Base-by-base conservation (phyloP, 2,888 invertebrate genomes). In the Tricholauxania praeusta region DNA sequence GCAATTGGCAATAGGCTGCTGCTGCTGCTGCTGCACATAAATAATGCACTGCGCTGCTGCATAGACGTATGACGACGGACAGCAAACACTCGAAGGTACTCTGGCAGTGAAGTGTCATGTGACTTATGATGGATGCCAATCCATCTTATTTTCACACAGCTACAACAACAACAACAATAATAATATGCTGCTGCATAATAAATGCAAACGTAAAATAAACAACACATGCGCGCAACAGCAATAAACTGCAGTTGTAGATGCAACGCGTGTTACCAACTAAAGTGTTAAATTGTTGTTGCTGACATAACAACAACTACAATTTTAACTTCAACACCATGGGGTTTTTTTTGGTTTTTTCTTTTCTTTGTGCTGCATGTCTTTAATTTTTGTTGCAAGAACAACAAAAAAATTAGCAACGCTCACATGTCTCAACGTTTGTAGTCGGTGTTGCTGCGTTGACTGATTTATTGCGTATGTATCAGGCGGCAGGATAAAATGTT, bases 61-160 rank as follows among this genome's bases (percentile, higher is more conserved):
- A 28, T 15, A 32, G 57, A 15, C 57, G 22, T 47, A 47, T 12
- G 12, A 55, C 12, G 6, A 49, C 28, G 53, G 62, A n/a, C 17
- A 17, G 22, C 65, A 65, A 22, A 28, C 32, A 55, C 32, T 60
- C 22, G 48, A 63, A 53, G 32, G 52, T 51, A 59, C 49, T 63
- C 39, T 48, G 19, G n/a, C 53, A 52, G 28, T 28, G 59, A 53
- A 57, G 66, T 66, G 66, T 60, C 68, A 72, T 70, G 72, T 74
- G 72, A 32, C 69, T 72, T 72, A 72, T 74, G 72, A 74, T 69
- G 74, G 74, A 72, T 74, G 66, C 66, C 66, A 74, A 74, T 74
- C 72, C 66, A 72, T 74, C 74, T 68, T 59, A 10, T 19, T 32
- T n/a, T 22, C 49, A 17, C 48, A 28, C 51, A 28, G 17, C 55